Evolutionary conservation across 2,888 invertebrate species (phyloP), one percentile per base, ranked within the genome.

Genomic region (Tipula lateralis): DNA sequence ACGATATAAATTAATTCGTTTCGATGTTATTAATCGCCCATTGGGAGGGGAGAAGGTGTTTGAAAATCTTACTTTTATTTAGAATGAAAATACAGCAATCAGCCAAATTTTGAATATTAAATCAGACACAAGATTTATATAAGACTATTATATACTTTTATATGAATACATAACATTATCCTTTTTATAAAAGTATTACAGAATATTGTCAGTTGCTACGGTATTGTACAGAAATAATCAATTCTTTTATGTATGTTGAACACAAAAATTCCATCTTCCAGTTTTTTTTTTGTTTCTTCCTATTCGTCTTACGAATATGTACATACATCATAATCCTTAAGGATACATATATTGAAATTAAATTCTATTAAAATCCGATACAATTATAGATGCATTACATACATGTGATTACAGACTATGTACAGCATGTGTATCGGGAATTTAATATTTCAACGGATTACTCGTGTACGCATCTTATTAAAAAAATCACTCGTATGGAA

Each of bases 311-410:
- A 36, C n/a, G n/a, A n/a, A n/a, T n/a, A n/a, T n/a, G n/a, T n/a
- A n/a, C n/a, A n/a, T n/a, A n/a, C n/a, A n/a, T 39, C 16, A 44
- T 24, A 24, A 24, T 66, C 66, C 66, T 19, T 66, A 66, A 24
- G 66, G 66, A 50, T 50, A 66, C 19, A 7, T 19, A 9, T 66
- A 66, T 66, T 66, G 19, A 66, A 66, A 24, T 7, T 24, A 24
- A 66, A 66, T 66, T 66, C 9, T 66, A 24, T 24, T 66, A 24
- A 24, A 66, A 24, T 24, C n/a, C 24, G 66, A 66, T 66, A 66
- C 66, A 66, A 66, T 66, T 66, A 66, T 66, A 66, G 66, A 66
- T 66, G 66, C 66, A 66, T 66, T 24, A 66, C 66, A 66, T 24
- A n/a, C n/a, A 66, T 66, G 66, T 66, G 66, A 66, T 66, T 24